A percentile compares a stretch with the other conserved stretches of the same genome.
phyloP scores from a whole-genome alignment of 2,888 invertebrate species.

The Cabera pusaria region DNA sequence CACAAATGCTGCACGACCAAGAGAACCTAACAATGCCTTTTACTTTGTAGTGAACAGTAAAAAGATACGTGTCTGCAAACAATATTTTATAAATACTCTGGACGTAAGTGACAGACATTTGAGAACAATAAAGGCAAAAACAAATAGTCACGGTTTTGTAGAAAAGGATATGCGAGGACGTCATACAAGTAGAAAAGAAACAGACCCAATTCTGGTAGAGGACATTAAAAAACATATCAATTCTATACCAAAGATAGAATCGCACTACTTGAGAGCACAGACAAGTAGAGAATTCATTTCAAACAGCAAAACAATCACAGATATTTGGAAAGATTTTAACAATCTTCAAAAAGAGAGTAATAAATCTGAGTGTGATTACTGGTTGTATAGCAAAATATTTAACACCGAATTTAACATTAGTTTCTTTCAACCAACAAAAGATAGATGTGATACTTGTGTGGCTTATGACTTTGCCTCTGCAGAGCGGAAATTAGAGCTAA shows the following conservation, averaged over 20 bases:
- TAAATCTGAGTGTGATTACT: neutral
- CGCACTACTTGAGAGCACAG: neutral
- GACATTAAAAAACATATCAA: neutral
- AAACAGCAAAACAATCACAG: neutral
- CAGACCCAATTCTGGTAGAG: neutral
- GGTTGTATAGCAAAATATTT: neutral
- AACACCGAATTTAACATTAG: slow-evolving; percentile 2
- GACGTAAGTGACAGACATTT: slow-evolving; percentile 2
- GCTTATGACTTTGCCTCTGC: slow-evolving; percentile 12
- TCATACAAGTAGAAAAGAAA: neutral
- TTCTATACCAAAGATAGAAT: neutral
- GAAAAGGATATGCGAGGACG: slow-evolving; percentile 21
- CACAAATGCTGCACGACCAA: slow-evolving; percentile 21
- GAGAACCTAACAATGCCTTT: slow-evolving; percentile 21
- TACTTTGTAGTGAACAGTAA: slow-evolving; percentile 15
- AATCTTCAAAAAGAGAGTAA: neutral
- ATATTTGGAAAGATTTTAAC: neutral
- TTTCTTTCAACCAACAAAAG: slow-evolving; percentile 35
- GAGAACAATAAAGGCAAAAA: slow-evolving; percentile 27
- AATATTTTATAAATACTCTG: slow-evolving; percentile 6
- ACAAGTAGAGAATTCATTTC: neutral
- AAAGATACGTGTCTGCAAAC: slow-evolving; percentile 14
- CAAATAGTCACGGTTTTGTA: slow-evolving; percentile 1
- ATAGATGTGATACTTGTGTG: slow-evolving; percentile 31
- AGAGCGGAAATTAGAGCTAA: slow-evolving; percentile 17